These are phyloP conservation scores for Tiaroga cobitis DNA, from an alignment of 2,797 vertebrate species.

Conservation along the genomic window DNA sequence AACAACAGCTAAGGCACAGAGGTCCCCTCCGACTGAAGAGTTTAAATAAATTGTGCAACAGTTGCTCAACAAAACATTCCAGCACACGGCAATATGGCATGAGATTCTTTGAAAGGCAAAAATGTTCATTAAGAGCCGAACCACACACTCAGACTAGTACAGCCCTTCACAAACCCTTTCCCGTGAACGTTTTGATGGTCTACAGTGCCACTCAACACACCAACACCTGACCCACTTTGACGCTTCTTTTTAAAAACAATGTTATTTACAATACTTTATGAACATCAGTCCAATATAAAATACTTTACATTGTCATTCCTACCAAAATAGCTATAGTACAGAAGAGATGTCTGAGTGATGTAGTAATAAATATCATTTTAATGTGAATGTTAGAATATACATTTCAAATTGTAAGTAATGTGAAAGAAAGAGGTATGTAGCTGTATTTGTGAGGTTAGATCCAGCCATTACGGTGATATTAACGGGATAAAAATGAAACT, in stretches of 20 bases:
- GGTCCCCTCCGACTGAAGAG: slow-evolving; percentile 79
- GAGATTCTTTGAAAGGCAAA: slow-evolving; percentile 85
- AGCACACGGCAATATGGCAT: slow-evolving; percentile 86
- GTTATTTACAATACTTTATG: slow-evolving; percentile 84
- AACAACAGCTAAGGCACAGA: slow-evolving; percentile 97
- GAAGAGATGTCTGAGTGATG: slow-evolving; percentile 57
- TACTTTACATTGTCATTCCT: slow-evolving; percentile 90
- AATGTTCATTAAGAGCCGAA: slow-evolving; percentile 72
- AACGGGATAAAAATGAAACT: neutral
- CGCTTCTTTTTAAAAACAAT: slow-evolving; percentile 51
- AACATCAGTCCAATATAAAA: slow-evolving; percentile 90
- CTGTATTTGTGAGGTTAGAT: slow-evolving; percentile 25
- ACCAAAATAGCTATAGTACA: slow-evolving; percentile 92
- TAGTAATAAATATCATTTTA: slow-evolving; percentile 38
- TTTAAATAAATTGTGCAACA: slow-evolving; percentile 90
- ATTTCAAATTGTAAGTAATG: slow-evolving; percentile 14
- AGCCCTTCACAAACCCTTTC: slow-evolving; percentile 65
- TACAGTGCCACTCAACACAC: slow-evolving; percentile 76
- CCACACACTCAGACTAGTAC: slow-evolving; percentile 48
- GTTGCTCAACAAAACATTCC: slow-evolving; percentile 91
- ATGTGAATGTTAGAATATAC: slow-evolving; percentile 33
- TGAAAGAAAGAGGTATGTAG: slow-evolving; percentile 48
- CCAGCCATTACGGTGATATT: neutral
- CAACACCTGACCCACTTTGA: slow-evolving; percentile 23
- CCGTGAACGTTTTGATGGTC: slow-evolving; percentile 81